phyloP scores from a whole-genome alignment of 2,797 vertebrate species.

The Channa striata region DNA sequence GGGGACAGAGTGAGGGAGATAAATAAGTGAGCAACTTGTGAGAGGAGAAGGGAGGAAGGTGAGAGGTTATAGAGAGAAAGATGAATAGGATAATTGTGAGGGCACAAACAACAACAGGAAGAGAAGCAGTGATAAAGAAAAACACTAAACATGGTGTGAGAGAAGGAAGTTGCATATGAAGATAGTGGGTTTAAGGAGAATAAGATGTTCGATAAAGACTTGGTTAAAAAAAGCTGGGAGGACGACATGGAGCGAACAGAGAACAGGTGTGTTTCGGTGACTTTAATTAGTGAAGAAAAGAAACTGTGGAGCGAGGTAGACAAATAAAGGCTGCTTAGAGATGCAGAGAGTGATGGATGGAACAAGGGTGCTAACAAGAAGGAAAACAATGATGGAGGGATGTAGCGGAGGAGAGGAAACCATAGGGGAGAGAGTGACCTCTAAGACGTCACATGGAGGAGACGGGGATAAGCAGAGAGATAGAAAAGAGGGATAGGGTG shows the following conservation, averaged over 20 bases:
- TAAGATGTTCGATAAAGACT: conserved; percentile 22
- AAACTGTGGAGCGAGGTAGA: background rate
- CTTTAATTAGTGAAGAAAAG: conserved; percentile 9
- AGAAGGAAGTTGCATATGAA: background rate
- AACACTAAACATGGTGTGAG: background rate
- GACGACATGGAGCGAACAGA: background rate
- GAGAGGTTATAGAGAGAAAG: conserved; percentile 7
- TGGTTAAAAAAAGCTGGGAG: conserved; percentile 1
- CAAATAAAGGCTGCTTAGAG: conserved; percentile 14
- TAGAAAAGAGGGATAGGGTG: conserved; percentile 58
- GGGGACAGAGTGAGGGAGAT: conserved; percentile 25
- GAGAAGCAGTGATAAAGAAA: background rate
- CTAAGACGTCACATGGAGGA: conserved; percentile 64
- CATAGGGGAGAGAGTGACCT: conserved; percentile 64
- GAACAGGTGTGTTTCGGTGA: background rate
- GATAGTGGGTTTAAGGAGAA: background rate
- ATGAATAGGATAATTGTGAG: conserved; percentile 35
- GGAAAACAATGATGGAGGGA: conserved; percentile 37
- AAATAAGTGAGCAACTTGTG: conserved; percentile 36
- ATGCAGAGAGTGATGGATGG: conserved; percentile 33
- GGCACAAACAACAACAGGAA: background rate
- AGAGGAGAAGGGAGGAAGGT: conserved; percentile 4
- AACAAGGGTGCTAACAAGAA: background rate
- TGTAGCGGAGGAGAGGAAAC: conserved; percentile 33
- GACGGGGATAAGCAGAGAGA: conserved; percentile 55